These are phyloP conservation scores for Spondyliosoma cantharus DNA, from an alignment of 2,797 vertebrate genomes.

Conservation along the genomic window DNA sequence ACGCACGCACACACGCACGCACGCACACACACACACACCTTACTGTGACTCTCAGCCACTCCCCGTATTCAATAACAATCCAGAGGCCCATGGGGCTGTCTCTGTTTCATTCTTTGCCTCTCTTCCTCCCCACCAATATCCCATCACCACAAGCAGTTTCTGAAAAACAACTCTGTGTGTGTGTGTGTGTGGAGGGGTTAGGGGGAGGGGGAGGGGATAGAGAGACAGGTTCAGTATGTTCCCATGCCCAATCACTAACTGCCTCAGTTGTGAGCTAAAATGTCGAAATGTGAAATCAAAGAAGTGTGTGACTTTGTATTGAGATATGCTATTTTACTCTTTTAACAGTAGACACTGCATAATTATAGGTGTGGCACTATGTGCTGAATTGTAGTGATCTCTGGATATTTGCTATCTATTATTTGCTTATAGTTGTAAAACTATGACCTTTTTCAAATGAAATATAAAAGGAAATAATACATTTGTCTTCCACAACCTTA, in stretches of 20 bases:
- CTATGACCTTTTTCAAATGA: neutral
- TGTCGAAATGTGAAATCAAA: conserved; percentile 5
- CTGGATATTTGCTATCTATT: neutral
- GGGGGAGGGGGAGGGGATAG: neutral
- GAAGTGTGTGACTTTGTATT: neutral
- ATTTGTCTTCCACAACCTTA: neutral
- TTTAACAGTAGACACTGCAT: neutral
- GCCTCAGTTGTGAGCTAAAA: neutral
- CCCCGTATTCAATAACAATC: no score
- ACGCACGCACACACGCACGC: conserved; percentile 27
- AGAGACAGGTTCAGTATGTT: no score
- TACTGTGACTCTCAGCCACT: no score
- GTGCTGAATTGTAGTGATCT: neutral
- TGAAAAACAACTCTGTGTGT: no score
- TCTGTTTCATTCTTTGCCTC: no score
- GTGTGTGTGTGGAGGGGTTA: no score
- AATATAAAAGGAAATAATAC: neutral
- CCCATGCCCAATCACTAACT: neutral
- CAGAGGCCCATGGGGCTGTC: no score
- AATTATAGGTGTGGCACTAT: neutral
- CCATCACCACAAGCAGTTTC: no score
- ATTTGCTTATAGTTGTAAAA: neutral
- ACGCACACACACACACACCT: neutral
- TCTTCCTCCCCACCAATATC: no score
- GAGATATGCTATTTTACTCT: neutral